phyloP scores from a whole-genome alignment of 2,888 invertebrate species.

The Zygaena filipendulae region DNA sequence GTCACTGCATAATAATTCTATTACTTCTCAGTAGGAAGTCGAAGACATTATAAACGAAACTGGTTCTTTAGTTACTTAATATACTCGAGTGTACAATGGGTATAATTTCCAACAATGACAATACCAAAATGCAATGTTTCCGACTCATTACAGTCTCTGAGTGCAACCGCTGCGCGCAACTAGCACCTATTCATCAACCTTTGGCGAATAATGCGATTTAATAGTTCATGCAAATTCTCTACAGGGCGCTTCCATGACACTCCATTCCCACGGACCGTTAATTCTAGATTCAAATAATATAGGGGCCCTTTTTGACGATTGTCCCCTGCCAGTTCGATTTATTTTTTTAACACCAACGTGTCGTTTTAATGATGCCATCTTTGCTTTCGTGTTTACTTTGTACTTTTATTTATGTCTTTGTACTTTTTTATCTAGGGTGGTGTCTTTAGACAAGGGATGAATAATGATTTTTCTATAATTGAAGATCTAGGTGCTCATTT shows the following conservation, averaged over 20 bases:
- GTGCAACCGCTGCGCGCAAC: constrained; percentile 19
- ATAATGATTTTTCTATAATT: constrained; percentile 40
- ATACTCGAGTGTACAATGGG: no score
- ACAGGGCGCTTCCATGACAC: constrained; percentile 9
- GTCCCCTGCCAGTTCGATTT: constrained; percentile 24
- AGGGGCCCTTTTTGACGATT: constrained; percentile 20
- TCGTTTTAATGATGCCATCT: constrained; percentile 49
- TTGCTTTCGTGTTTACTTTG: constrained; percentile 52
- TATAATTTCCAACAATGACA: no score
- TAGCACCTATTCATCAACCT: constrained; percentile 19
- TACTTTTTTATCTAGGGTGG: constrained; percentile 34
- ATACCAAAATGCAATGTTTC: constrained; percentile 38
- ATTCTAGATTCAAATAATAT: constrained; percentile 14
- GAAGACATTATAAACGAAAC: no score
- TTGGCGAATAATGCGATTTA: constrained; percentile 20
- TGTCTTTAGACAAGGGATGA: constrained; percentile 51
- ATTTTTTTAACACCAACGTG: constrained; percentile 38
- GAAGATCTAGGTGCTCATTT: constrained; percentile 27
- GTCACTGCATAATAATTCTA: no score
- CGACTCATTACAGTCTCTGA: constrained; percentile 37
- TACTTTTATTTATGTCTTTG: constrained; percentile 51
- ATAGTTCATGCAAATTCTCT: constrained; percentile 30
- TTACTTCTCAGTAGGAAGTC: no score
- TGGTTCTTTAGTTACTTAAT: no score
- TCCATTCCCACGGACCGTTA: constrained; percentile 37